Base-by-base conservation (phyloP, 2,113 vertebrate species). In the Canis aureus region DNA sequence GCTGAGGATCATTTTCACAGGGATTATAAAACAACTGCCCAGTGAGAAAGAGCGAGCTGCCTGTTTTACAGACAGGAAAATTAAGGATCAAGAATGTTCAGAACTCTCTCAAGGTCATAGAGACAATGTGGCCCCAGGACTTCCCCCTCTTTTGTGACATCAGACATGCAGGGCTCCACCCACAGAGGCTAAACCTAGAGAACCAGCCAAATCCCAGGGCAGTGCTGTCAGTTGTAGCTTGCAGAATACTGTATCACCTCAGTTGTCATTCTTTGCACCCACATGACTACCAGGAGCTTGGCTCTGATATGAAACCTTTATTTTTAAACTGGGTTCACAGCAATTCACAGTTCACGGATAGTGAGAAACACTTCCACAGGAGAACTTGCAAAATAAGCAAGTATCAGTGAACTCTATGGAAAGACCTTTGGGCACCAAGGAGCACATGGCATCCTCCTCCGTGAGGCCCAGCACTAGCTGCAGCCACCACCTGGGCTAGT, bases 291-390 rank as follows among this genome's bases (percentile, higher is more conserved):
- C 83, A 76, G 32, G 55, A 95, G 84, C 60, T 51, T 57, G 74
- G 35, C 55, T 91, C 81, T 86, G 69, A 86, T 59, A 93, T 57
- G 64, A 96, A 89, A 88, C 3, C 67, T 94, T 97, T 97, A 96
- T 96, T 95, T 95, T 96, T 97, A 96, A 96, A 96, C 87, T 93
- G 11, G 35, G 67, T 38, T 94, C 94, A 86, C 83, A 93, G 73
- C 27, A 81, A 97, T 95, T 96, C 93, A 74, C 86, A 38, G 66
- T 27, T 97, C 78, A 67, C 38, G 29, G 87, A 55, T 22, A n/a
- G 93, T 0, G 3, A 97, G 43, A 96, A 96, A 96, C 66, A 92
- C 25, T 80, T 64, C 71, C 73, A 94, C 38, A 87, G 81, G 81
- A 76, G 78, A 95, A 94, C 80, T 35, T 89, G 87, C 59, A 85